Percentiles rank a stretch among this genome's conserved stretches.
Evolutionary conservation across 2,113 vertebrate genomes (phyloP).

Genomic region (Cynopterus brachyotis): DNA sequence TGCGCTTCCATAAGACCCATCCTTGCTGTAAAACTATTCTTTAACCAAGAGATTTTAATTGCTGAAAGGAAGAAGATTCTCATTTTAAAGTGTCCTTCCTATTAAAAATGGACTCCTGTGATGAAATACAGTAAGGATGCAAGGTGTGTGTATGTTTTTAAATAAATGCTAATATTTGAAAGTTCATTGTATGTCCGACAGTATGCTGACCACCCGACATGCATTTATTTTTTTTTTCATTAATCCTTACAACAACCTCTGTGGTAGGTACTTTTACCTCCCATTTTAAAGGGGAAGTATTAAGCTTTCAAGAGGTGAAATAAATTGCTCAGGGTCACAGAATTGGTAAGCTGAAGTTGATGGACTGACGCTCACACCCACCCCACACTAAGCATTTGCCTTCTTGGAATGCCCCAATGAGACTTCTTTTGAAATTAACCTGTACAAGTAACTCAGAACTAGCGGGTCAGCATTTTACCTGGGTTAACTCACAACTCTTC

Average conservation of each 20-base stretch:
- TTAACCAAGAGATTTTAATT: neutral
- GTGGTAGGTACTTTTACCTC: neutral
- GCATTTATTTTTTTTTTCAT: neutral
- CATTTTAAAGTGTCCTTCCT: constrained; percentile 24
- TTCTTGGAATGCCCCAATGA: neutral
- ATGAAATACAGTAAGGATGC: neutral
- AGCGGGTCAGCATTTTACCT: neutral
- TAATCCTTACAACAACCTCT: neutral
- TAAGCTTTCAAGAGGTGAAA: neutral
- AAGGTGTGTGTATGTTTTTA: neutral
- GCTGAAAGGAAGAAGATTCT: neutral
- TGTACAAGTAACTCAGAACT: neutral
- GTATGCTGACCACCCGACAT: neutral
- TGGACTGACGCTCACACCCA: neutral
- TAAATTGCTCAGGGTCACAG: neutral
- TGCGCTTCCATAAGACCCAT: neutral
- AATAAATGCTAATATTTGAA: neutral
- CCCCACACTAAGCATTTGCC: neutral
- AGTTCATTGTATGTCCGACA: neutral
- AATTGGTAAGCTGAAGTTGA: neutral
- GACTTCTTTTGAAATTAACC: neutral
- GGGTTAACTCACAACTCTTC: neutral
- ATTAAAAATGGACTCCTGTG: neutral
- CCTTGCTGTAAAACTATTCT: neutral
- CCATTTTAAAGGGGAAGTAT: no score